A percentile compares a stretch with the other conserved stretches of the same genome.
Evolutionary conservation across 2,797 vertebrate genomes (phyloP).

Genomic region (Tragopan temminckii): DNA sequence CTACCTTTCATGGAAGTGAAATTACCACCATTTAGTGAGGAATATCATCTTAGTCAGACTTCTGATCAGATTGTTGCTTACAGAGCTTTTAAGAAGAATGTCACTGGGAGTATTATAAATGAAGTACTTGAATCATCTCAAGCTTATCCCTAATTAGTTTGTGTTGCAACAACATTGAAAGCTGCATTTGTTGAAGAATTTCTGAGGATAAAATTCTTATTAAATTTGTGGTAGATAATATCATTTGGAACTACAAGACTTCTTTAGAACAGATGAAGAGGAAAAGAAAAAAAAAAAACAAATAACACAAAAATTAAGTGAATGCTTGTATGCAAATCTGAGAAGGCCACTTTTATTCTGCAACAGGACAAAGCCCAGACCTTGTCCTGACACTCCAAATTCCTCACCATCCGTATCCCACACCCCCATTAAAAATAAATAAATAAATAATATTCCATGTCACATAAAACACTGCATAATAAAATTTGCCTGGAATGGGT

Average conservation of each 20-base stretch:
- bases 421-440: accelerated
- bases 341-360: background rate
- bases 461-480: background rate
- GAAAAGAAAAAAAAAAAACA: background rate
- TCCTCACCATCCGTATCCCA: background rate
- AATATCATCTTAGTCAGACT: background rate
- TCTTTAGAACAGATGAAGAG: background rate
- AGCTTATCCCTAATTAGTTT: background rate
- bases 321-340: background rate
- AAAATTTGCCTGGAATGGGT: background rate
- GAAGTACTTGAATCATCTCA: background rate
- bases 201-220: background rate
- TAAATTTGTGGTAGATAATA: background rate
- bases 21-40: background rate
- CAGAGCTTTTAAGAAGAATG: background rate
- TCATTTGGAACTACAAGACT: background rate
- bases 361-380: background rate
- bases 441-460: background rate
- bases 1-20: background rate
- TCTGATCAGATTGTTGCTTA: background rate
- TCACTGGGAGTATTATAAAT: background rate
- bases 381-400: background rate
- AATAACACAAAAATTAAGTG: background rate
- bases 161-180: background rate
- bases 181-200: background rate